Evolutionary conservation across 2,888 invertebrate species (phyloP), one percentile per base, ranked within the genome.

Genomic region (Imbricaverruca yamaguchii): DNA sequence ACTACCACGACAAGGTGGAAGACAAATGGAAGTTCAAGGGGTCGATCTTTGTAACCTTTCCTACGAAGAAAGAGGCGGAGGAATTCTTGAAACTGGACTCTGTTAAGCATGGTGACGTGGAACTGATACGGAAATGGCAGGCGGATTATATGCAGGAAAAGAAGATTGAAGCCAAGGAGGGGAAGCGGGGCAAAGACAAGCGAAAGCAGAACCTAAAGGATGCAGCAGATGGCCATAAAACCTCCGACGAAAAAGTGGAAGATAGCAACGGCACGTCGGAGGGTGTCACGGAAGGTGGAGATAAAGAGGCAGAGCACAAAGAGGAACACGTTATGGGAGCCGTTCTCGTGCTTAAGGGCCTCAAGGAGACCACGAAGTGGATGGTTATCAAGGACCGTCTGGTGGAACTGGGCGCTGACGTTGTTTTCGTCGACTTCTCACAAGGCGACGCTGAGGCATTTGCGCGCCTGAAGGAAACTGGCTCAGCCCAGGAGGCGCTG

Each of bases 11-110:
- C 84, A 91, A 91, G 84, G 88, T 89, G 1, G 83, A 90, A 4
- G 92, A 92, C 86, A 89, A 90, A 80, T 89, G 91, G 80, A 87
- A 90, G 82, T 95, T 95, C 86, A 95, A 98, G 89, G 98, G 98
- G 80, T 98, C 98, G 1, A 92, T 97, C 80, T 97, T 97, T 87
- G 91, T 92, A 15, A 93, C 94, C 10, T 98, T 97, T 87, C 91
- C 92, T 85, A 92, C 91, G 59, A 89, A 91, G 81, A 96, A 96
- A 81, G 91, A 91, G 86, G 94, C 95, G 6, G 92, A 94, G 85
- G 92, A 91, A 83, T 95, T 96, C 86, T 87, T 95, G 65, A 91
- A 91, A 39, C 88, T 89, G 39, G 92, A 93, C 84, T 88, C 87
- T 65, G 88, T 93, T 10, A 93, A 93, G 85, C 94, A 91, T 84